Percentiles rank a stretch among this genome's conserved stretches.
phyloP scores from a whole-genome alignment of 1,140 invertebrate species.

The Centruroides sculpturatus region DNA sequence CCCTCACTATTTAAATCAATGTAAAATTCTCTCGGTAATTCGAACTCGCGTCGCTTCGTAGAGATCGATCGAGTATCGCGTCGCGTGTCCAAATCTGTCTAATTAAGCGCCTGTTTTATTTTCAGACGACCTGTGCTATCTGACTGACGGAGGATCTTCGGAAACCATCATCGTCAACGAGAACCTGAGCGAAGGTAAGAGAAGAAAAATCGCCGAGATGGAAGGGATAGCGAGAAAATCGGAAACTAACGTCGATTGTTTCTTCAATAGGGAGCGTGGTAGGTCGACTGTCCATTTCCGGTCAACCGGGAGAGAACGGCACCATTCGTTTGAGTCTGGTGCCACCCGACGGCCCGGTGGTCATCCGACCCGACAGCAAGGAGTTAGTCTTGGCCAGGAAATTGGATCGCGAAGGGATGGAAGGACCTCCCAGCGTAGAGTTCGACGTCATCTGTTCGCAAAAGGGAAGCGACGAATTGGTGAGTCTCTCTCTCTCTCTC shows the following conservation, averaged over 20 bases:
- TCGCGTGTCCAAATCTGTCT: no score
- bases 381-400: conserved; percentile 59
- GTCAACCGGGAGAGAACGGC: conserved; percentile 50
- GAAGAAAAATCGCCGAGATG: neutral
- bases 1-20: no score
- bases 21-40: no score
- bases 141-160: conserved; percentile 74
- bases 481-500: conserved; percentile 23
- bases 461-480: conserved; percentile 48
- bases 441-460: conserved; percentile 19
- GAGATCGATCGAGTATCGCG: no score
- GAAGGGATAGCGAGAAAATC: neutral
- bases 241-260: neutral
- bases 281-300: conserved; percentile 57
- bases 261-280: conserved; percentile 8
- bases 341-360: conserved; percentile 37
- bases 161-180: conserved; percentile 81
- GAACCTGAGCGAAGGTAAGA: conserved; percentile 45
- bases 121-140: conserved; percentile 62
- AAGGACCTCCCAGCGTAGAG: conserved; percentile 18
- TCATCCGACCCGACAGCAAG: conserved; percentile 55
- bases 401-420: conserved; percentile 55
- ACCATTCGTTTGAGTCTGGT: conserved; percentile 57
- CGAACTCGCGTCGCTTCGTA: no score
- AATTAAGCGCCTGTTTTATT: neutral